phyloP scores from a whole-genome alignment of 2,113 vertebrate species.

The Hyperoodon ampullatus region DNA sequence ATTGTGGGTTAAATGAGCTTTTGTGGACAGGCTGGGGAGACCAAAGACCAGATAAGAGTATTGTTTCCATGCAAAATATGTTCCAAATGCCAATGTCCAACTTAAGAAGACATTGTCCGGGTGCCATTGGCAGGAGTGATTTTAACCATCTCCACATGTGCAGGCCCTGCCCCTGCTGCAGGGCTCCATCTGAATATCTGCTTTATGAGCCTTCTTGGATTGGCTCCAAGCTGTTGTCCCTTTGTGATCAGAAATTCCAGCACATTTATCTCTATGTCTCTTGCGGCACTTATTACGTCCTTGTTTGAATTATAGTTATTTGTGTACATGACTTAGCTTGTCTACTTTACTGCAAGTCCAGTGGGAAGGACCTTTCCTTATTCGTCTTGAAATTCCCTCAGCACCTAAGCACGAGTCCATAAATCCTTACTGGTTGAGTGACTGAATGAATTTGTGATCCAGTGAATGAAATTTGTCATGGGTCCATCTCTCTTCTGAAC shows the following conservation, averaged over 20 bases:
- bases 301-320: background rate
- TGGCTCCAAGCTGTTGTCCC: background rate
- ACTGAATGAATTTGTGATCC: background rate
- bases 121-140: background rate
- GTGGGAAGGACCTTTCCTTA: background rate
- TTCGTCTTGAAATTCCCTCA: constrained; percentile 2
- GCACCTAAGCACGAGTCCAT: background rate
- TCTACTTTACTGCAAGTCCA: background rate
- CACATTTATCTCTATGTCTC: background rate
- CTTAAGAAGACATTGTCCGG: background rate
- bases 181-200: background rate
- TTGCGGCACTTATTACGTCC: background rate
- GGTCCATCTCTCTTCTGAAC: background rate
- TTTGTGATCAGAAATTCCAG: background rate
- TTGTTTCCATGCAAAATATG: background rate
- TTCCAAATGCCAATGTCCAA: background rate
- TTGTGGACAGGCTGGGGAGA: background rate
- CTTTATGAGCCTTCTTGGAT: background rate
- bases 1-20: background rate
- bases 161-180: background rate
- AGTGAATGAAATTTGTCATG: background rate
- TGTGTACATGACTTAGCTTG: background rate
- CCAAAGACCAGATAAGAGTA: background rate
- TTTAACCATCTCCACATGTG: background rate
- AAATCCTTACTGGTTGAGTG: background rate